Evolutionary conservation across 2,113 vertebrate species (phyloP).

Genomic region (Sander lucioperca): DNA sequence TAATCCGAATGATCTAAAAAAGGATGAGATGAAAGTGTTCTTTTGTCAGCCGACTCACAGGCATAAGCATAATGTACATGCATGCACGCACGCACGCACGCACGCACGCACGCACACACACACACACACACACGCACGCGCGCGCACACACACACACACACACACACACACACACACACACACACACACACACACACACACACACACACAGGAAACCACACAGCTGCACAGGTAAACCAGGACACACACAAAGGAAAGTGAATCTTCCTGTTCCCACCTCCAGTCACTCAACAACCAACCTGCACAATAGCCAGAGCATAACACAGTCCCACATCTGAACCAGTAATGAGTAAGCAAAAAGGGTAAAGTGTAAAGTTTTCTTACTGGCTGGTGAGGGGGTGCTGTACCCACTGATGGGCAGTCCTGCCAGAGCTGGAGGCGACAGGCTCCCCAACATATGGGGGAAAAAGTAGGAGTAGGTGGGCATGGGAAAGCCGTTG

Average conservation of each 20-base stretch:
- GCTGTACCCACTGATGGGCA: constrained; percentile 96
- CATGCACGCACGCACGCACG: neutral
- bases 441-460: constrained; percentile 95
- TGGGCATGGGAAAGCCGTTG: constrained; percentile 92
- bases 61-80: constrained; percentile 29
- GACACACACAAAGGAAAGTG: constrained; percentile 47
- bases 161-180: constrained; percentile 29
- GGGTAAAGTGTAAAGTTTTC: constrained; percentile 68
- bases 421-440: constrained; percentile 88
- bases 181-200: neutral
- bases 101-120: constrained; percentile 3
- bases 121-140: neutral
- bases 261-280: constrained; percentile 18
- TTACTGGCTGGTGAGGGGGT: constrained; percentile 98
- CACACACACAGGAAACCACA: neutral
- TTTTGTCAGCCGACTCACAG: constrained; percentile 46
- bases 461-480: constrained; percentile 97
- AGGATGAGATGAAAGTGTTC: constrained; percentile 65
- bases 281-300: constrained; percentile 24
- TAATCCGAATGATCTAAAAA: constrained; percentile 53
- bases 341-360: neutral
- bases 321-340: constrained; percentile 6
- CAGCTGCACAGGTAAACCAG: constrained; percentile 43
- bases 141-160: neutral
- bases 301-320: constrained; percentile 6